phyloP scores from a whole-genome alignment of 2,113 vertebrate genomes.

The Aldabrachelys gigantea region DNA sequence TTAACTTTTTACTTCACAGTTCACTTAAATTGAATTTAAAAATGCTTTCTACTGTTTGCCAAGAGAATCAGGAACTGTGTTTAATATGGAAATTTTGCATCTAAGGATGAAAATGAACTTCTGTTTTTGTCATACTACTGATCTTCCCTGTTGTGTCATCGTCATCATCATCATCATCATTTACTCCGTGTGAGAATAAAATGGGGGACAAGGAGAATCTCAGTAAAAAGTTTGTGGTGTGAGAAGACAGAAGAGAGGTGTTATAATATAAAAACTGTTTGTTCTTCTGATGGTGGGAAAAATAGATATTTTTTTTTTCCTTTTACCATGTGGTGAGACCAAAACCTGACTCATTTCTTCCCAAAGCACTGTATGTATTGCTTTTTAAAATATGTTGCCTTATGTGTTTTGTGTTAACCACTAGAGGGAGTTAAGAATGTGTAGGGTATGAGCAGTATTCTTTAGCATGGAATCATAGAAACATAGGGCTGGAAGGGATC shows the following conservation, averaged over 20 bases:
- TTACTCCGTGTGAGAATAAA: neutral
- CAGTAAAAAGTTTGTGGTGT: neutral
- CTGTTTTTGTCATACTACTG: neutral
- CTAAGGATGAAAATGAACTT: neutral
- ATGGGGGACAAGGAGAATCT: neutral
- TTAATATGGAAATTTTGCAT: neutral
- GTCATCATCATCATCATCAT: neutral
- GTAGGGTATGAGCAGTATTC: neutral
- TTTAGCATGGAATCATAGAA: neutral
- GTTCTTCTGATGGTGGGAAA: neutral
- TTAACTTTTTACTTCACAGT: neutral
- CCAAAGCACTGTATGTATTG: neutral
- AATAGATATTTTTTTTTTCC: neutral
- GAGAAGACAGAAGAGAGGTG: neutral
- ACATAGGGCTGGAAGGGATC: neutral
- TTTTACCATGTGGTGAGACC: neutral
- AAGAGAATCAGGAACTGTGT: neutral
- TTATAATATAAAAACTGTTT: neutral
- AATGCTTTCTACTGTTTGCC: neutral
- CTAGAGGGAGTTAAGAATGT: conserved; percentile 59
- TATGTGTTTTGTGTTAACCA: conserved; percentile 40
- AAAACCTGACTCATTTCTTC: neutral
- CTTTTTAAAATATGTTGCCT: neutral
- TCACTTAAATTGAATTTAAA: neutral
- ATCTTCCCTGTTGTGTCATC: neutral